Evolutionary conservation across 2,113 vertebrate genomes (phyloP).

Genomic region (Chionodraco myersi): DNA sequence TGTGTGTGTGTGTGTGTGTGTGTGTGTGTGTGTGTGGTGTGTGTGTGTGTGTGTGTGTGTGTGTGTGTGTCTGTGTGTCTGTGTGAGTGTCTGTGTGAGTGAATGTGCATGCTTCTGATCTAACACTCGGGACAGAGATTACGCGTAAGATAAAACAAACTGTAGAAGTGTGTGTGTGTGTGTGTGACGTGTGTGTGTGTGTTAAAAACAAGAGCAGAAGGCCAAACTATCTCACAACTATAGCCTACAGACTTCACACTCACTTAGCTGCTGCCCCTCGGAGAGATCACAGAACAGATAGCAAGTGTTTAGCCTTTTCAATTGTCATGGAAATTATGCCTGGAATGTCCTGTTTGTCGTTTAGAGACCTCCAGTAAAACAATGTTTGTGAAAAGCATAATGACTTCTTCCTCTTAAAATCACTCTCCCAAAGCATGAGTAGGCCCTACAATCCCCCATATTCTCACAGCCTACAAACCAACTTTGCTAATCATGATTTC

Average conservation of each 20-base stretch:
- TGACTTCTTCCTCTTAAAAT: slow-evolving; percentile 7
- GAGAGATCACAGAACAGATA: slow-evolving; percentile 33
- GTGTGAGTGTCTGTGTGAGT: neutral
- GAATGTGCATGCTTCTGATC: slow-evolving; percentile 9
- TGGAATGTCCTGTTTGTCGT: slow-evolving; percentile 43
- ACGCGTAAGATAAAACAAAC: neutral
- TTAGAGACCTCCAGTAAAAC: neutral
- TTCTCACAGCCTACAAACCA: slow-evolving; percentile 11
- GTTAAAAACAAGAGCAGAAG: slow-evolving; percentile 1
- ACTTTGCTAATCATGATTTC: neutral
- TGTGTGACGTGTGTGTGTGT: slow-evolving; percentile 11
- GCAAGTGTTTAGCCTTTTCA: slow-evolving; percentile 23
- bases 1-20: too few relatives aligned
- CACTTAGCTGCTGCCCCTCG: slow-evolving; percentile 16
- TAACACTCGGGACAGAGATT: neutral
- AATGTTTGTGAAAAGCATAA: neutral
- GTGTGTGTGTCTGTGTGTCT: neutral
- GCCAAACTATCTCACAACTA: slow-evolving; percentile 47
- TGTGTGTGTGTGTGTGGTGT: too few relatives aligned
- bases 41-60: neutral
- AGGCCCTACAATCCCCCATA: neutral
- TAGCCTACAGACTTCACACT: slow-evolving; percentile 8
- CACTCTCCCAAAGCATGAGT: neutral
- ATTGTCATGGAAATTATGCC: slow-evolving; percentile 47
- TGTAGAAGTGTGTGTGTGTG: neutral